Evolutionary conservation across 1,140 invertebrate species (phyloP), one percentile per base, ranked within the genome.

Genomic region (Drosophila pandora): DNA sequence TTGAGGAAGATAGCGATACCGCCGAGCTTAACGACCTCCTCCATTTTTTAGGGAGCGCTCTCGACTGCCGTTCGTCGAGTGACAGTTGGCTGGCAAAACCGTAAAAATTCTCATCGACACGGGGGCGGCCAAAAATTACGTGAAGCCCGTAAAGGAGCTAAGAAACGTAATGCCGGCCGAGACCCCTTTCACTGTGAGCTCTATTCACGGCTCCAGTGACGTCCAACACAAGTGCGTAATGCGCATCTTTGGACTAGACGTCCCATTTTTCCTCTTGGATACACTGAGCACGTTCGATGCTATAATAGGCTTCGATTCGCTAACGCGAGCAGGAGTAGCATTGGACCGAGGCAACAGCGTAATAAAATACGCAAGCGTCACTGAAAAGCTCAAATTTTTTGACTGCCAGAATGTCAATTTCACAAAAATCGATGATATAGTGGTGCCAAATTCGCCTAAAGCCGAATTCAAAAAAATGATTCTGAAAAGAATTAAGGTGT

Each of bases 11-110:
- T 5, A 45, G 4, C 3, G 45, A 59, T 12, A 6, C 32, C 2
- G 12, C 13, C 4, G 13, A 30, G 4, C 23, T 17, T 21, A 45
- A 57, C 2, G 17, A 57, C 13, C 25, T 57, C 3, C 25, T 57
- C 1, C 21, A 55, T 55, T 72, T 75, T 75, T 71, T 71, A 71
- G 56, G 49, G 41, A 47, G 34, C 43, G 39, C 30, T 73, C 63
- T 56, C 52, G 50, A 25, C 41, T 72, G 32, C 56, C 70, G 71
- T 69, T 53, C 30, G 30, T 43, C 43, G 47, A 58, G 28, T 43
- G 63, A 32, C 55, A 39, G 43, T 73, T 68, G 57, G 63, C 56
- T 50, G 52, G 52, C 23, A 73, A 21, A 60, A 59, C 39, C 37
- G 2, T 69, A 53, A 74, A 58, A 37, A 68, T 69, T 1, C 23